A percentile compares a stretch with the other conserved stretches of the same genome.
phyloP scores from a whole-genome alignment of 1,140 invertebrate species.

The Dreissena rostriformis region DNA sequence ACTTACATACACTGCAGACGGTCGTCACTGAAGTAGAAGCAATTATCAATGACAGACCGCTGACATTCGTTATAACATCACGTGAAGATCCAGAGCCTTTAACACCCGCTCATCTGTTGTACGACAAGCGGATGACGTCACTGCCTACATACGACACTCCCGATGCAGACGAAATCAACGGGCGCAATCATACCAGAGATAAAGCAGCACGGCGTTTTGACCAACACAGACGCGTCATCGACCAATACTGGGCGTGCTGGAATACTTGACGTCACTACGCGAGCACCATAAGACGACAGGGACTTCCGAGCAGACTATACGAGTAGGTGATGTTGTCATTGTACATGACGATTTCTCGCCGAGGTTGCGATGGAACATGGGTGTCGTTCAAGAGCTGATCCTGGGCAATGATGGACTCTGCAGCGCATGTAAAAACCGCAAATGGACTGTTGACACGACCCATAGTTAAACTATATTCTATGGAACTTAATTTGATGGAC shows the following conservation, averaged over 20 bases:
- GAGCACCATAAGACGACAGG: background rate
- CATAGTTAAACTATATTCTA: too few relatives aligned
- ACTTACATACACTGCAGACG: background rate
- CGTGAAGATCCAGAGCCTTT: background rate
- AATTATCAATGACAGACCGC: constrained; percentile 12
- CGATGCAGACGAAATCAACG: background rate
- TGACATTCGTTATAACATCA: background rate
- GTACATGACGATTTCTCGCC: background rate
- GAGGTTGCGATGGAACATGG: constrained; percentile 4
- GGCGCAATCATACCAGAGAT: background rate
- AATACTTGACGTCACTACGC: background rate
- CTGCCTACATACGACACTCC: background rate
- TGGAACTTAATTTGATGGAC: too few relatives aligned
- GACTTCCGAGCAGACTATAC: background rate
- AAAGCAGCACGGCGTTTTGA: background rate
- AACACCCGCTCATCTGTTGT: background rate
- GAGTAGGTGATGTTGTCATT: background rate
- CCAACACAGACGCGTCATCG: background rate
- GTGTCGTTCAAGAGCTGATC: too few relatives aligned
- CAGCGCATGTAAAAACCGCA: too few relatives aligned
- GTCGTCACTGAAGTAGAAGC: constrained; percentile 9
- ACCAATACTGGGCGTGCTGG: background rate
- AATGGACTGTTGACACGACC: too few relatives aligned
- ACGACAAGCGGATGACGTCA: background rate
- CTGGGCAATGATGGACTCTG: too few relatives aligned